These are phyloP conservation scores for Melanotaenia duboulayi DNA, from an alignment of 2,113 vertebrate genomes.

Conservation along the genomic window DNA sequence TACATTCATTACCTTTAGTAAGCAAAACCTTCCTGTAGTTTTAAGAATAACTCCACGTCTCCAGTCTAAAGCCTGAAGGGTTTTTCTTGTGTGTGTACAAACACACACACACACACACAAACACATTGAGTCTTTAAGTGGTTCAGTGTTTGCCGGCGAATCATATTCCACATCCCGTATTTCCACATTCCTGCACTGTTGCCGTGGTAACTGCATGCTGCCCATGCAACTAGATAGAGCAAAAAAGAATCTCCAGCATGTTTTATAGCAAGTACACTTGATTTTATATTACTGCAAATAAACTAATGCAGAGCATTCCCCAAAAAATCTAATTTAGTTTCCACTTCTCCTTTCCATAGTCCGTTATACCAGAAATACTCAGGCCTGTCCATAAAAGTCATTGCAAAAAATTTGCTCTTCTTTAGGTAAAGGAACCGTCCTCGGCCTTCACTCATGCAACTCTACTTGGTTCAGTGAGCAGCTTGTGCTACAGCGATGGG, in stretches of 20 bases:
- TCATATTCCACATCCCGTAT: constrained; percentile 60
- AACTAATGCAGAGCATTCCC: too few relatives aligned
- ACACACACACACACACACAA: not conserved
- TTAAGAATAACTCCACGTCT: not conserved
- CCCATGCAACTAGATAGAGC: not conserved
- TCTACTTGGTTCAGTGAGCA: too few relatives aligned
- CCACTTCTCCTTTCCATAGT: too few relatives aligned
- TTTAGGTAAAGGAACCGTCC: too few relatives aligned
- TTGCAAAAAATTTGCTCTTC: too few relatives aligned
- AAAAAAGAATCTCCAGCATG: not conserved
- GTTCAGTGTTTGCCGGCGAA: constrained; percentile 48
- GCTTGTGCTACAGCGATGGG: too few relatives aligned
- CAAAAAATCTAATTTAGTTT: too few relatives aligned
- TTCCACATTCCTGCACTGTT: constrained; percentile 70
- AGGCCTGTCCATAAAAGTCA: too few relatives aligned
- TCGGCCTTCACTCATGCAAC: too few relatives aligned
- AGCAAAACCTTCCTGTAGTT: not conserved
- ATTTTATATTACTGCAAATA: too few relatives aligned
- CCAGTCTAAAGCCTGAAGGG: not conserved
- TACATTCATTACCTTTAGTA: too few relatives aligned
- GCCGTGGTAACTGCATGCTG: constrained; percentile 11
- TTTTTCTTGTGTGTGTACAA: not conserved
- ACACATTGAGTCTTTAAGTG: constrained; percentile 10
- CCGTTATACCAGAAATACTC: too few relatives aligned
- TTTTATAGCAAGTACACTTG: not conserved